Base-by-base conservation (phyloP, 1,140 invertebrate species). In the Agrypnia vestita region DNA sequence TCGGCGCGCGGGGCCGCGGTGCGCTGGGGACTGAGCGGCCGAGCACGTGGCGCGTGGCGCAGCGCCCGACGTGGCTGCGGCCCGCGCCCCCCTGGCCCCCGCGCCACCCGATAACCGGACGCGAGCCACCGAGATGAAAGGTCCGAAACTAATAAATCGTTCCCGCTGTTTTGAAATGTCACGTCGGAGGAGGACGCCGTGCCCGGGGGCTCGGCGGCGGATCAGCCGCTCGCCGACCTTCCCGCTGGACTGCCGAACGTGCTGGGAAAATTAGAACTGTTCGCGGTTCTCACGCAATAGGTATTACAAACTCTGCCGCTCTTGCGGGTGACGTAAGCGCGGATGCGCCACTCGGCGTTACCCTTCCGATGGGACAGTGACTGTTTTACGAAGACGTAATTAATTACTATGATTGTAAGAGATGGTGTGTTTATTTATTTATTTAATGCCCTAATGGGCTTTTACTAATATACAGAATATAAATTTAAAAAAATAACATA, bases 41-140 rank as follows among this genome's bases (percentile, higher is more conserved):
- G 51, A 74, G 15, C 53, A 43, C 49, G 62, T 15, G 10, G 44
- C 47, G 67, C 19, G 47, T 19, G 19, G 67, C 64, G 71, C 61
- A 0, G 43, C 10, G 53, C 51, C 71, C 71, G 71, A 74, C 71
- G 71, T 74, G 71, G 71, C 71, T 74, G 51, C n/a, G 71, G 69
- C 69, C 49, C 47, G 47, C 19, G 47, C 19, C 21, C 69, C 69
- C 12, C 69, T 25, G 69, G 44, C 47, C 25, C 43, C 53, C 51
- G 15, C 51, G 0, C 46, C 15, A 12, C 44, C 25, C 44, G 51
- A 59, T 74, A 56, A 44, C 12, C n/a, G 8, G 13, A 74, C 4
- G 13, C 15, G 46, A 3, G 35, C 62, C 62, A 47, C 62, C n/a
- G 62, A 47, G 62, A 12, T 3, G 35, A 44, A 13, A 67, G 43